These are phyloP conservation scores for Toxostoma redivivum DNA, from an alignment of 2,113 vertebrate genomes.

Conservation along the genomic window DNA sequence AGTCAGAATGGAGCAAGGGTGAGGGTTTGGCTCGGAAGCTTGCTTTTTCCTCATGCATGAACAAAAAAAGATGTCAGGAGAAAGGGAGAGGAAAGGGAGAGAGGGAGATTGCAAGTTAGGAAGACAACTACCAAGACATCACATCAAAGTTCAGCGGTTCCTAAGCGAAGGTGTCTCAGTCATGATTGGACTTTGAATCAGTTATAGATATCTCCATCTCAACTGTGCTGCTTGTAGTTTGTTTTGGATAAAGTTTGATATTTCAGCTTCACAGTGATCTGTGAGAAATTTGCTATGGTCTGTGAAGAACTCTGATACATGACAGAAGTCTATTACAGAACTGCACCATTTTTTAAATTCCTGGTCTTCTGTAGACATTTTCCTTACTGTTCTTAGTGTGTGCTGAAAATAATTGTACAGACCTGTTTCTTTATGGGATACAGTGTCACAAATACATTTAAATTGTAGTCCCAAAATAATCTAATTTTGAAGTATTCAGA, in stretches of 20 bases:
- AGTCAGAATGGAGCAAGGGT: not conserved
- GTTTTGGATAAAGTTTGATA: not conserved
- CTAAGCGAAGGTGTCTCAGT: not conserved
- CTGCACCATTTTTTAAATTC: not conserved
- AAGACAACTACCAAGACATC: not conserved
- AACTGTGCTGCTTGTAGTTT: not conserved
- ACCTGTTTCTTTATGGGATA: not conserved
- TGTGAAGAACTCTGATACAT: not conserved
- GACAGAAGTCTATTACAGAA: not conserved
- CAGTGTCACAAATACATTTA: not conserved
- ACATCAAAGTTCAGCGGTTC: not conserved
- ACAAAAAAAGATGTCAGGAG: not conserved
- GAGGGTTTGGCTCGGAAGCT: not conserved
- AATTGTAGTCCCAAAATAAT: not conserved
- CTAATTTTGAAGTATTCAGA: not conserved
- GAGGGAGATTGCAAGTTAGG: not conserved
- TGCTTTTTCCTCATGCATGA: not conserved
- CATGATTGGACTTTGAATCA: not conserved
- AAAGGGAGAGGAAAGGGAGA: not conserved
- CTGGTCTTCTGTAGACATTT: not conserved
- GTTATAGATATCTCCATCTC: not conserved
- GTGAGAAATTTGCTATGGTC: not conserved
- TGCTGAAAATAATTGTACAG: not conserved
- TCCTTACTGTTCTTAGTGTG: not conserved
- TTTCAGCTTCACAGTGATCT: not conserved